Base-by-base conservation (phyloP, 2,888 invertebrate species). In the Acrobasis suavella region DNA sequence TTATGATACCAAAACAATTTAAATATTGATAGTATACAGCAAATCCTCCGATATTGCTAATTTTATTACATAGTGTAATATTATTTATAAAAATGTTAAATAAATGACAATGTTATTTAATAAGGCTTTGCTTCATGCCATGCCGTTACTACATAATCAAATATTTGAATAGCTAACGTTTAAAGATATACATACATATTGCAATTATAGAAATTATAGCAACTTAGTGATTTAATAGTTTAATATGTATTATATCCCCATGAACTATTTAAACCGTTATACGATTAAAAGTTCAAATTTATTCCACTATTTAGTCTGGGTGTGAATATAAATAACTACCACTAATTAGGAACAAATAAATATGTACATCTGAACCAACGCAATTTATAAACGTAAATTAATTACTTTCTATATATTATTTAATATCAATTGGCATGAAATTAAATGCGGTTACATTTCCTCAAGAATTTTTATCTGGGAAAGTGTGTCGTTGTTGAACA, bases 121-220 rank as follows among this genome's bases (percentile, higher is more conserved):
- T 32, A 32, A 32, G 32, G 32, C 32, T 12, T 12, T 46, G 46
- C 5, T 54, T 54, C 32, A 37, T 38, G 37, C 54, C 38, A 54
- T 54, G 38, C 54, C 54, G 15, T 14, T 14, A 9, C 38, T 54
- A 54, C 38, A 32, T 32, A 52, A 32, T 32, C 65, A 65, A 65
- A 66, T 68, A 68, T 64, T 68, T 64, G 65, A 62, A 64, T 66
- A 66, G 38, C 54, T 38, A 38, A 15, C 37, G 10, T 10, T 52
- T 37, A 17, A n/a, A 15, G 1, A 15, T 55, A 39, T 16, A 54
- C 10, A 15, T 38, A 42, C 14, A 42, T 42, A 42, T 9, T 3
- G 42, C 14, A 12, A 42, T 10, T 14, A 46, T 46, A 14, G 12
- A 14, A 46, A 14, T 14, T 14, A 46, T 46, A 46, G 55, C 16